phyloP scores from a whole-genome alignment of 2,888 invertebrate genomes.

The Heteromurus nitidus region DNA sequence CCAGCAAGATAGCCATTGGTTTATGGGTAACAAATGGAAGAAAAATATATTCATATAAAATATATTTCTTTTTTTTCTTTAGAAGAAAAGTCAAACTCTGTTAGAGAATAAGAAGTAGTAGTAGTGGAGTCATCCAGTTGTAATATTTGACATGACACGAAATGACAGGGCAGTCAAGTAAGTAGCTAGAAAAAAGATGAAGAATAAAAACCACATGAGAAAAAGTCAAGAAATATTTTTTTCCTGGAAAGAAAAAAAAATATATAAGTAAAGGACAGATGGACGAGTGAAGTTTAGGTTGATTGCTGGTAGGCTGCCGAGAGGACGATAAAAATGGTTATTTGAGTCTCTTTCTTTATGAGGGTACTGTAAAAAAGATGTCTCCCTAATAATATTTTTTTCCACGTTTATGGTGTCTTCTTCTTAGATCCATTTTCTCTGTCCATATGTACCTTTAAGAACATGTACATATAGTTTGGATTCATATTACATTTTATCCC shows the following conservation, averaged over 20 bases:
- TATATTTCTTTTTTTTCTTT: background rate
- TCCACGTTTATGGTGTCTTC: constrained; percentile 9
- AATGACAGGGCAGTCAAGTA: constrained; percentile 44
- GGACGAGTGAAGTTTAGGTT: constrained; percentile 46
- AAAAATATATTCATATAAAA: background rate
- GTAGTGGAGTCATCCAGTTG: constrained; percentile 10
- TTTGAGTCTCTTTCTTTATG: constrained; percentile 41
- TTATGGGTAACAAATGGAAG: background rate
- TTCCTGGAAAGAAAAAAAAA: constrained; percentile 25
- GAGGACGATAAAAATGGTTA: constrained; percentile 55
- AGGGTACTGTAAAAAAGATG: constrained; percentile 40
- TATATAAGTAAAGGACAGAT: constrained; percentile 46
- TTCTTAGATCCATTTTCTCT: constrained; percentile 8
- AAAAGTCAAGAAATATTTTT: constrained; percentile 28
- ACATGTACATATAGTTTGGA: too few species aligned
- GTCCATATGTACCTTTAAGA: background rate
- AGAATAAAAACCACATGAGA: constrained; percentile 1
- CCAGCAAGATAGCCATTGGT: constrained; percentile 9
- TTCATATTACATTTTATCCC: too few species aligned
- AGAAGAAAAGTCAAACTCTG: too few species aligned
- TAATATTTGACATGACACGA: constrained; percentile 61
- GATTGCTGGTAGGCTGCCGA: constrained; percentile 42
- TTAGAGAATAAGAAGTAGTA: background rate
- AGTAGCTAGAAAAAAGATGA: constrained; percentile 16
- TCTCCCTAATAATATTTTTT: constrained; percentile 53